phyloP scores from a whole-genome alignment of 2,113 vertebrate genomes.

The Odobenus rosmarus region DNA sequence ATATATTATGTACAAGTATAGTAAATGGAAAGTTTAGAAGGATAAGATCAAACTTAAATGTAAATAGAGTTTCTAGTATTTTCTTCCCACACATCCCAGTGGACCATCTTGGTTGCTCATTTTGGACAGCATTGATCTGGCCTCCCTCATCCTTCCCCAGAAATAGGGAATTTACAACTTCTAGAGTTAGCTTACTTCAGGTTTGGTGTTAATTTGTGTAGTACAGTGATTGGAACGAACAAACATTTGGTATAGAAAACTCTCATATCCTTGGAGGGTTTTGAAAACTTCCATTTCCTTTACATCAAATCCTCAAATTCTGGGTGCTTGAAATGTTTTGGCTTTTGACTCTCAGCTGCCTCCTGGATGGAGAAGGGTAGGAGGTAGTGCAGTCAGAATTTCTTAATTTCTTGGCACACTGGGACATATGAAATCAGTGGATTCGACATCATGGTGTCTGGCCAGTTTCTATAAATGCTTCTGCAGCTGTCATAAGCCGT shows the following conservation, averaged over 20 bases:
- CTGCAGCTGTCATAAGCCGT: constrained; percentile 59
- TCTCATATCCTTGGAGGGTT: not conserved
- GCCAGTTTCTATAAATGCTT: constrained; percentile 49
- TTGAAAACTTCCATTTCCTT: constrained; percentile 27
- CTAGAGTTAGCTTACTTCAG: not conserved
- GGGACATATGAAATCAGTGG: not conserved
- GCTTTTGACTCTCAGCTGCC: not conserved
- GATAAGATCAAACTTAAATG: not conserved
- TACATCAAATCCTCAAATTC: constrained; percentile 12
- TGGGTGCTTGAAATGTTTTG: not conserved
- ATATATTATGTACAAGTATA: not conserved
- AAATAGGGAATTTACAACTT: not conserved
- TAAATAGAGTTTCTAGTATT: not conserved
- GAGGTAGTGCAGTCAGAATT: not conserved
- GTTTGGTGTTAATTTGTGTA: not conserved
- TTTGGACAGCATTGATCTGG: not conserved
- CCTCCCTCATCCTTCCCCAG: not conserved
- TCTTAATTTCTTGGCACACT: not conserved
- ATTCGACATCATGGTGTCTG: constrained; percentile 24
- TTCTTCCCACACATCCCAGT: not conserved
- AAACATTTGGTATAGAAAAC: not conserved
- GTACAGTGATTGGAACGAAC: not conserved
- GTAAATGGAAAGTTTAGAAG: not conserved
- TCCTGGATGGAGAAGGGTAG: not conserved
- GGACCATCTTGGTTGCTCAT: not conserved